Percentiles rank a stretch among this genome's conserved stretches.
phyloP scores from a whole-genome alignment of 2,888 invertebrate species.

The Dinocampus coccinellae region DNA sequence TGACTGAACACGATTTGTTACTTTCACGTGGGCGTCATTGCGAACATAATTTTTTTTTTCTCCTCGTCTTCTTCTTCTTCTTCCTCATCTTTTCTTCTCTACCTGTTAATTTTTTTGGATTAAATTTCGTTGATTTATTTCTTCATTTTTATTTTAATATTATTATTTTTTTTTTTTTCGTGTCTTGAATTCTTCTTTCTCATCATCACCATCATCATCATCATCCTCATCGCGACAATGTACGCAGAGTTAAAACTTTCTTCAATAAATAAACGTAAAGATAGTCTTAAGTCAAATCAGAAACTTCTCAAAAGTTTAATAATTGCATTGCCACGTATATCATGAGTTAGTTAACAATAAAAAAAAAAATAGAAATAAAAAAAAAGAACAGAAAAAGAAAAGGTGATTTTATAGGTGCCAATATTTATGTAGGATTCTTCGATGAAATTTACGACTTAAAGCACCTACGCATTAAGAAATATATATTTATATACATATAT shows the following conservation, averaged over 20 bases:
- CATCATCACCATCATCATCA: too few relatives aligned
- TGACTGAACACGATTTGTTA: neutral
- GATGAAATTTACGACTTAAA: slow-evolving; percentile 40
- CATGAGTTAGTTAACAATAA: neutral
- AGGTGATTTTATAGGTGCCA: slow-evolving; percentile 36
- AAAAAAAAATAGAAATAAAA: slow-evolving; percentile 33
- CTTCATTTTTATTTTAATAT: neutral
- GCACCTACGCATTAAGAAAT: slow-evolving; percentile 37
- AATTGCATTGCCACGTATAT: neutral
- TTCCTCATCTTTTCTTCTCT: too few relatives aligned
- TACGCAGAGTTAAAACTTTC: neutral
- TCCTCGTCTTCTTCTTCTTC: too few relatives aligned
- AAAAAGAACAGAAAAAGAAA: slow-evolving; percentile 31
- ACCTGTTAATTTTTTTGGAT: neutral
- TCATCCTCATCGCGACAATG: too few relatives aligned
- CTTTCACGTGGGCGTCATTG: slow-evolving; percentile 1
- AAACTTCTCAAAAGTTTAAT: neutral
- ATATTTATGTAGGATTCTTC: slow-evolving; percentile 42
- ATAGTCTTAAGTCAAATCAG: neutral
- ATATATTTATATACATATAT: slow-evolving; percentile 7
- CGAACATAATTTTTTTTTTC: neutral
- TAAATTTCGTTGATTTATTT: neutral
- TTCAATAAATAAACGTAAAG: neutral
- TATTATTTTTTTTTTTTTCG: too few relatives aligned
- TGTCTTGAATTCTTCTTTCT: too few relatives aligned